These are phyloP conservation scores for Danaus chrysippus DNA, from an alignment of 2,888 invertebrate species.

Conservation along the genomic window DNA sequence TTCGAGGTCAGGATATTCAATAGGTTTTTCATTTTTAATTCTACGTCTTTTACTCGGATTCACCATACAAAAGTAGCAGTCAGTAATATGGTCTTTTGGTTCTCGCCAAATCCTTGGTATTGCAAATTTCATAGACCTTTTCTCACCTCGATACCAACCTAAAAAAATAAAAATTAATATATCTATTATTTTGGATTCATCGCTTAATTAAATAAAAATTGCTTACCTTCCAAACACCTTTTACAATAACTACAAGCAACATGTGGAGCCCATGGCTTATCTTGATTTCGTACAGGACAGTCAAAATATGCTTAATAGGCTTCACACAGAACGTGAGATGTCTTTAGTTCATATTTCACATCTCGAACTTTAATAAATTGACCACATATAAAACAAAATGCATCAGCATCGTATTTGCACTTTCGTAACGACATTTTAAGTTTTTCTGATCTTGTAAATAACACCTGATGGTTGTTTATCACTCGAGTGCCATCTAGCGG, in stretches of 20 bases:
- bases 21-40: conserved; percentile 29
- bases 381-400: conserved; percentile 31
- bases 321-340: conserved; percentile 26
- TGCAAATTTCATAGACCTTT: neutral
- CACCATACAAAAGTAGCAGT: conserved; percentile 34
- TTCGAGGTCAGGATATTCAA: conserved; percentile 24
- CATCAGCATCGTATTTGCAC: conserved; percentile 32
- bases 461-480: conserved; percentile 33
- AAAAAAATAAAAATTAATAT: conserved; percentile 24
- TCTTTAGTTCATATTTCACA: conserved; percentile 30
- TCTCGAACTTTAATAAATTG: conserved; percentile 32
- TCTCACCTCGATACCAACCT: no score
- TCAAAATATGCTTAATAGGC: conserved; percentile 30
- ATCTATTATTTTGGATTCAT: conserved; percentile 24
- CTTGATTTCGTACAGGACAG: conserved; percentile 27
- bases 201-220: conserved; percentile 27
- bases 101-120: conserved; percentile 30
- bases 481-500: conserved; percentile 32
- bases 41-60: conserved; percentile 30
- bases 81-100: conserved; percentile 29
- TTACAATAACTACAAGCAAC: conserved; percentile 29
- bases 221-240: conserved; percentile 27
- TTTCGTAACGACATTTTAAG: conserved; percentile 30
- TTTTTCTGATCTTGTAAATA: conserved; percentile 30
- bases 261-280: conserved; percentile 27